Evolutionary conservation across 2,113 vertebrate species (phyloP), one percentile per base, ranked within the genome.

Genomic region (Platichthys flesus): DNA sequence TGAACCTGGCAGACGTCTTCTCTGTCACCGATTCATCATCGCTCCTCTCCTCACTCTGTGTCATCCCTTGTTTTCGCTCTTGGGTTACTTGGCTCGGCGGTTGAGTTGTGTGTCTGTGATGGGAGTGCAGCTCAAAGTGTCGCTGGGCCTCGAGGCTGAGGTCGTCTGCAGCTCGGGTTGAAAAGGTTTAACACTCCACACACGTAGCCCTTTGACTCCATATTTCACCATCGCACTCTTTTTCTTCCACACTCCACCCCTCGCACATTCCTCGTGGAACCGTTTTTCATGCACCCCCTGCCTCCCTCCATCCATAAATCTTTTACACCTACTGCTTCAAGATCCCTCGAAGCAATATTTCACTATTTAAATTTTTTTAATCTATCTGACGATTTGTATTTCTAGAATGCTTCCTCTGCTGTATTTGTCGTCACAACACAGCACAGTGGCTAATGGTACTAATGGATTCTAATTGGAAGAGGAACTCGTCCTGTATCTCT

Each of bases 1-100:
- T 88, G 59, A 54, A 61, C 40, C 52, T 35, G 37, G 51, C 31
- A 31, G 64, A 58, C 57, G 74, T 60, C 63, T 58, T 75, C 65
- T 79, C 57, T 79, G 59, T 61, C 76, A 14, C 61, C 7, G 20
- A 62, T 72, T 86, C 70, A 42, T 73, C 81, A 51, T 21, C 54
- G 7, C 8, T 16, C 65, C 35, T 60, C 23, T 67, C 21, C 10
- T 82, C 42, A 40, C 31, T 35, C 62, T 64, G 0, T n/a, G 14
- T 65, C 59, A 40, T 64, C 63, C 56, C 28, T 49, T 14, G 15
- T 74, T 75, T 68, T 65, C 62, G 70, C 52, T 79, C 62, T 23
- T 51, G 28, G 26, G 3, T 63, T 65, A n/a, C 24, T 35, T 31
- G 21, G 35, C 7, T 35, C 51, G 35, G 42, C 28, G 13, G 49